Base-by-base conservation (phyloP, 2,113 vertebrate genomes). In the Semnornis frantzii region DNA sequence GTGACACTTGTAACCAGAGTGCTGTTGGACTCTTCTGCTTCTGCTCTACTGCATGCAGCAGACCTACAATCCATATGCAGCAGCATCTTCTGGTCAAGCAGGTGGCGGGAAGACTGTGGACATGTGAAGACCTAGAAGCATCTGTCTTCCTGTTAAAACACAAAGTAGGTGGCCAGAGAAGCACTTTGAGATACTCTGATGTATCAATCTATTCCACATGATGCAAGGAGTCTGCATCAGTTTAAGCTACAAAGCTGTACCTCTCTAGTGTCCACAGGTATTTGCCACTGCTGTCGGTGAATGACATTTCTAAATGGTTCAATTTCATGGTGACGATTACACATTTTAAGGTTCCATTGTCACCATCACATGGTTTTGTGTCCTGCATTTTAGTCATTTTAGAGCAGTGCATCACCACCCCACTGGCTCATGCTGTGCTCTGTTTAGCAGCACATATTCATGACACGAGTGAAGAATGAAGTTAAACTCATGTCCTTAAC, bases 381-480 rank as follows among this genome's bases (percentile, higher is more conserved):
- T 95, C 58, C 87, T 85, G 75, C 94, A 84, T 95, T 93, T 96
- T 83, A 81, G 72, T 95, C 75, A 94, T 96, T 91, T 93, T 92
- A 94, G 91, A 95, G 86, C 70, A 59, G 68, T 92, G 92, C 84
- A 87, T 96, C 96, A 93, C 84, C 82, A 75, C 92, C 85, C 69
- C 39, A 12, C 69, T 66, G 92, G 82, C 83, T 83, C 81, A 37
- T 15, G 42, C 86, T 84, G 65, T 66, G 70, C 90, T 91, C 90
- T 95, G 76, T 94, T 96, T 88, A 94, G 81, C 77, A 91, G 77
- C 85, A 91, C 87, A 58, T 85, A 95, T 92, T 95, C 91, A 82
- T 94, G 92, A 95, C 90, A 95, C 27, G 64, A 95, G 72, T 27
- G 88, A 94, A 96, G 96, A 96, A 97, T 94, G 95, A 96, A 82